phyloP scores from a whole-genome alignment of 2,888 invertebrate species.

The Standfussiana lucernea region DNA sequence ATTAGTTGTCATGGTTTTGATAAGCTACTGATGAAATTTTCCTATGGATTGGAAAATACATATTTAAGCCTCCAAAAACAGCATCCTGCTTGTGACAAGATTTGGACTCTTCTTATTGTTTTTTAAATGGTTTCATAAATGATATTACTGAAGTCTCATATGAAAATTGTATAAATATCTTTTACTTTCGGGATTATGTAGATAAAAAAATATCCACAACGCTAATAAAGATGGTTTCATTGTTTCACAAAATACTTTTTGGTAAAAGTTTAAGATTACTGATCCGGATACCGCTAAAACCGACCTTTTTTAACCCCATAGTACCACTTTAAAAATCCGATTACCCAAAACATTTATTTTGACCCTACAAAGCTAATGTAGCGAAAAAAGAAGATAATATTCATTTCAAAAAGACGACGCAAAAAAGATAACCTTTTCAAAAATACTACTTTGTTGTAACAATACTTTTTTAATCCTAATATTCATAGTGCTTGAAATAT shows the following conservation, averaged over 20 bases:
- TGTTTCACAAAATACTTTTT: slow-evolving; percentile 5
- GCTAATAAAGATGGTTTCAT: slow-evolving; percentile 20
- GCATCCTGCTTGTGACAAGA: not conserved
- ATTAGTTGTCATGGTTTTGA: not conserved
- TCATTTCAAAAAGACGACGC: slow-evolving; percentile 42
- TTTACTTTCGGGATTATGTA: not conserved
- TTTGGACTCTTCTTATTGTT: not conserved
- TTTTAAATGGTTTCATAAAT: not conserved
- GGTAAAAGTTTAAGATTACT: slow-evolving; percentile 33
- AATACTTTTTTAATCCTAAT: slow-evolving; percentile 65
- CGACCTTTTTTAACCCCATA: slow-evolving; percentile 45
- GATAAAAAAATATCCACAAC: not conserved
- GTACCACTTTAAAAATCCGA: slow-evolving; percentile 76
- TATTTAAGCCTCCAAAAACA: not conserved
- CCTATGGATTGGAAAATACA: not conserved
- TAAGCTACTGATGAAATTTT: not conserved
- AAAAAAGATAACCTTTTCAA: slow-evolving; percentile 51
- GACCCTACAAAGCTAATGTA: slow-evolving; percentile 76
- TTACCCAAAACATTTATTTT: slow-evolving; percentile 80
- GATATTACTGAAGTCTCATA: too few species aligned
- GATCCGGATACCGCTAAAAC: slow-evolving; percentile 37
- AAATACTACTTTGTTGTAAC: slow-evolving; percentile 53
- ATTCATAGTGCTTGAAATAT: slow-evolving; percentile 61
- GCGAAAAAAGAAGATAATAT: slow-evolving; percentile 71
- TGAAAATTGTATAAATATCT: not conserved